Percentiles rank a stretch among this genome's conserved stretches.
Evolutionary conservation across 2,888 invertebrate species (phyloP).

Genomic region (Philereme transversata): DNA sequence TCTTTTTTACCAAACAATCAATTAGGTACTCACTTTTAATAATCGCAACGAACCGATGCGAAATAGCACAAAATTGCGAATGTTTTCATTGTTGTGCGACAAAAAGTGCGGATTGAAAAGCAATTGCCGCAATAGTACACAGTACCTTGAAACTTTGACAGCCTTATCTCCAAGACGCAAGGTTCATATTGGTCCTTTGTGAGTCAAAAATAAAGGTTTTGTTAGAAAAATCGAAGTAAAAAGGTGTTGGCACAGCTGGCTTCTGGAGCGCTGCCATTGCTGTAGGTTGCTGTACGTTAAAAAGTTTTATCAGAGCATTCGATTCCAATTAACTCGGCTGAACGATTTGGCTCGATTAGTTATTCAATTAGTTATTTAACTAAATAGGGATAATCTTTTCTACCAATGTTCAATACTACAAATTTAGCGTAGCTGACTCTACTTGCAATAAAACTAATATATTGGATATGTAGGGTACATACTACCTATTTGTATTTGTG

Average conservation of each 20-base stretch:
- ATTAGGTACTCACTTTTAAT: constrained; percentile 51
- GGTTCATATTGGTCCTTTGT: constrained; percentile 32
- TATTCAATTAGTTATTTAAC: constrained; percentile 21
- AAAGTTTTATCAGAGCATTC: constrained; percentile 36
- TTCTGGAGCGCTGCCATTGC: constrained; percentile 51
- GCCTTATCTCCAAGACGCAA: constrained; percentile 15
- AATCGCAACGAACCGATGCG: constrained; percentile 54
- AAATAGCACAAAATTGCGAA: constrained; percentile 56
- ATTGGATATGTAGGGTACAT: too few species aligned
- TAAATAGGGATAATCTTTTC: too few species aligned
- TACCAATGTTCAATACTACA: too few species aligned
- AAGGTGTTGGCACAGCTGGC: constrained; percentile 67
- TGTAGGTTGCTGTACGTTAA: constrained; percentile 17
- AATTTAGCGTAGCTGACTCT: too few species aligned
- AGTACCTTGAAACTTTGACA: constrained; percentile 9
- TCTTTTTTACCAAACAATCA: constrained; percentile 54
- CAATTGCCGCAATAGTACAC: constrained; percentile 38
- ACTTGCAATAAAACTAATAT: too few species aligned
- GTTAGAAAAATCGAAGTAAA: constrained; percentile 53
- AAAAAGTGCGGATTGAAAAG: constrained; percentile 57
- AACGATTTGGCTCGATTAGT: constrained; percentile 23
- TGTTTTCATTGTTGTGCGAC: constrained; percentile 49
- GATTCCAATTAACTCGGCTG: constrained; percentile 26
- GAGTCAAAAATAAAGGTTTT: constrained; percentile 54
- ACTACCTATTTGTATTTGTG: too few species aligned